Evolutionary conservation across 2,113 vertebrate species (phyloP).

Genomic region (Microcebus jonahi): DNA sequence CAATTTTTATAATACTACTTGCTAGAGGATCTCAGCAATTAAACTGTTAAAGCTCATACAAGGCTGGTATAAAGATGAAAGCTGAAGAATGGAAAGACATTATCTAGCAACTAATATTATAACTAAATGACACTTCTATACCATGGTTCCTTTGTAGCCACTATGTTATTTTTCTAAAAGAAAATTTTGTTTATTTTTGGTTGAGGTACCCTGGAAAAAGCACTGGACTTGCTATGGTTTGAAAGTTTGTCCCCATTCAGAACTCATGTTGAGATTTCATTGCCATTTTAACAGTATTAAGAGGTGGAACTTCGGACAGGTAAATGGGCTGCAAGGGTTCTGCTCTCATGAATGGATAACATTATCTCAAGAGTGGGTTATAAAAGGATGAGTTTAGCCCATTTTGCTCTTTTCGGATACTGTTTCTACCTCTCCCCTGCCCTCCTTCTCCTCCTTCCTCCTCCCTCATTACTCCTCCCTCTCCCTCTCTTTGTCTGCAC

Average conservation of each 20-base stretch:
- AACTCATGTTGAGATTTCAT: not conserved
- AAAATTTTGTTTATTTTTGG: not conserved
- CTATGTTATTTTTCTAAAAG: not conserved
- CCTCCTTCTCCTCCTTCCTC: no score
- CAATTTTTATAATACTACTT: constrained; percentile 37
- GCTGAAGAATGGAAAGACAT: not conserved
- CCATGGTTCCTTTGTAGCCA: not conserved
- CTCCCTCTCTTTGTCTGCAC: not conserved
- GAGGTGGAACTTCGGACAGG: not conserved
- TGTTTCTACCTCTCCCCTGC: not conserved
- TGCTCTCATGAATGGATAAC: not conserved
- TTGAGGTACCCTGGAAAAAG: not conserved
- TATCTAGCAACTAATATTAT: not conserved
- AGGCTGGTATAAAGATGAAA: not conserved
- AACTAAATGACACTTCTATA: not conserved
- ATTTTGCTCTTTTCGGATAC: not conserved
- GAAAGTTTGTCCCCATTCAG: not conserved
- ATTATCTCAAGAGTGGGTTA: not conserved
- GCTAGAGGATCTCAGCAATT: constrained; percentile 21
- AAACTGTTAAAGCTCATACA: constrained; percentile 44
- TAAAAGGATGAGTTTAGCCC: not conserved
- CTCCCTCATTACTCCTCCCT: not conserved
- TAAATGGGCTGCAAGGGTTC: not conserved
- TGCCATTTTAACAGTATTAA: not conserved
- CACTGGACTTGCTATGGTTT: not conserved